These are phyloP conservation scores for Drosophila fuyamai DNA, from an alignment of 1,140 invertebrate genomes.

Conservation along the genomic window DNA sequence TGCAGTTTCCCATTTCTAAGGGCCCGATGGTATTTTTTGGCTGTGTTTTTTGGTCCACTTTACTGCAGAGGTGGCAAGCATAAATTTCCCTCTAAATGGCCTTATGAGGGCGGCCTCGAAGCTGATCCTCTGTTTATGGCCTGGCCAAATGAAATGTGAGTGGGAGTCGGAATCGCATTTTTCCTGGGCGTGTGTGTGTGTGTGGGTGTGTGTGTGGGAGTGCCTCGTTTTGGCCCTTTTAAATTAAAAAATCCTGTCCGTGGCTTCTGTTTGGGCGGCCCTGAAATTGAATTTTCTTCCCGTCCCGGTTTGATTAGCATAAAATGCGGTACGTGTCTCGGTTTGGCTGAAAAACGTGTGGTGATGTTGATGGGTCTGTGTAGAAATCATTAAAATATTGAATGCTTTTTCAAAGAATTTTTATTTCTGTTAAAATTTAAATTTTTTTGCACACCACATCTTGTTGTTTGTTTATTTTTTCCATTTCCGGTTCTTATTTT, in stretches of 20 bases:
- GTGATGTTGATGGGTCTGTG: neutral
- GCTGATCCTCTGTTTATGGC: conserved; percentile 73
- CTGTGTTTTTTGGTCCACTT: conserved; percentile 48
- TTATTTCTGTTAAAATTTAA: conserved; percentile 79
- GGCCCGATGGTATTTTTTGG: conserved; percentile 34
- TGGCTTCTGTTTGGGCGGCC: conserved; percentile 16
- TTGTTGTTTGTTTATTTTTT: conserved; percentile 57
- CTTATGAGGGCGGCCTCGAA: conserved; percentile 55
- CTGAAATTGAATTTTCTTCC: conserved; percentile 59
- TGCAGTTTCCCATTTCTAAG: conserved; percentile 57
- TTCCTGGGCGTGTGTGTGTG: neutral
- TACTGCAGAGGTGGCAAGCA: conserved; percentile 51
- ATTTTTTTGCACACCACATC: conserved; percentile 72
- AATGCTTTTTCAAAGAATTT: conserved; percentile 67
- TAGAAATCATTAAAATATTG: conserved; percentile 33
- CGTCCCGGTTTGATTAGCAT: conserved; percentile 59
- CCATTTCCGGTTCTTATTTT: conserved; percentile 15
- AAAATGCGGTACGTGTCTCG: conserved; percentile 57
- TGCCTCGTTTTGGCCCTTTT: conserved; percentile 46
- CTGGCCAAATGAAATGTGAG: conserved; percentile 52
- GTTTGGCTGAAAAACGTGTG: conserved; percentile 30
- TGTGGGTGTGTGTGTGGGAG: neutral
- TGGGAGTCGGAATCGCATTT: conserved; percentile 27
- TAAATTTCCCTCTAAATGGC: conserved; percentile 73
- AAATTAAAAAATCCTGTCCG: conserved; percentile 67